Conservation (phyloP, 2,888 invertebrate genomes). For the Agrochola lota region DNA sequence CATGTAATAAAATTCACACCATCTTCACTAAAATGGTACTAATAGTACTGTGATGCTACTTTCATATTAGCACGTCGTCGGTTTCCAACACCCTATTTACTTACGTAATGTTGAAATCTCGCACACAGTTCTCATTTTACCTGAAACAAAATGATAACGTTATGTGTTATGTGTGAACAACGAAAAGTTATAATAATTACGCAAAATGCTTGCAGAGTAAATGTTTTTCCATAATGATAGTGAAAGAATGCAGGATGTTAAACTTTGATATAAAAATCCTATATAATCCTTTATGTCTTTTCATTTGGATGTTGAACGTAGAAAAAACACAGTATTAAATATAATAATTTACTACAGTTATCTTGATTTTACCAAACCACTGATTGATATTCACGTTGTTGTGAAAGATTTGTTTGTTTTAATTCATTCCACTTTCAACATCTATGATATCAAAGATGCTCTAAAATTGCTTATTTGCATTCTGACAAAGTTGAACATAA, state of each 20-base stretch:
- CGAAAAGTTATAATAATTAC: constrained; percentile 39
- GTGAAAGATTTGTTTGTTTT: not conserved
- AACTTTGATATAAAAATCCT: constrained; percentile 16
- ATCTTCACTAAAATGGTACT: constrained; percentile 43
- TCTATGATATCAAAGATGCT: not conserved
- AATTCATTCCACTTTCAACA: not conserved
- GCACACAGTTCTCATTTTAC: constrained; percentile 60
- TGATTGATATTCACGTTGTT: not conserved
- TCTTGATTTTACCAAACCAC: not conserved
- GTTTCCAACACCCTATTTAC: constrained; percentile 46
- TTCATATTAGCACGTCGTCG: constrained; percentile 50
- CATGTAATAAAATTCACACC: constrained; percentile 55
- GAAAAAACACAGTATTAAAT: not conserved
- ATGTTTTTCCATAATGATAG: constrained; percentile 41
- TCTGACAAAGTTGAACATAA: constrained; percentile 18
- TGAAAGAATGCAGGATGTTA: constrained; percentile 14
- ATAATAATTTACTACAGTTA: too few species aligned
- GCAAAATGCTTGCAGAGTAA: constrained; percentile 32
- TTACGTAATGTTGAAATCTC: constrained; percentile 61
- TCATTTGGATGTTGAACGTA: not conserved
- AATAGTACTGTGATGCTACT: constrained; percentile 34
- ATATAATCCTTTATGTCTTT: not conserved
- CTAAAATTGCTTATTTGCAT: not conserved
- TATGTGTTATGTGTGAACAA: constrained; percentile 51
- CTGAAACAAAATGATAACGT: constrained; percentile 64